Percentiles rank a stretch among this genome's conserved stretches.
Conservation (phyloP, 2,888 invertebrate species). For the Trichogramma dendrolimi region DNA sequence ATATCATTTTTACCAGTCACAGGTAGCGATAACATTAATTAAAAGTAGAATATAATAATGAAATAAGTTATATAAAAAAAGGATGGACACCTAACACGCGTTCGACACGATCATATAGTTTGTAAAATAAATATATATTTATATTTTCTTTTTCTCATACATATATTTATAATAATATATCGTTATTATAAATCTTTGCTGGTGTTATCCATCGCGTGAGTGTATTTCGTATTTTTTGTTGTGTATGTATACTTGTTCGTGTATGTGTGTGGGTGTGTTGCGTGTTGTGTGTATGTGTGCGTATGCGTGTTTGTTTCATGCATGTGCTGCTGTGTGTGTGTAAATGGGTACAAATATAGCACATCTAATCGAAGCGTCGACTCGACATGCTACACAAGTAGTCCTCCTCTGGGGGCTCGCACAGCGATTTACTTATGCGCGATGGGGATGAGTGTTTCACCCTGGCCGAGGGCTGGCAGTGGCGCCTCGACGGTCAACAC, state of each 20-base stretch:
- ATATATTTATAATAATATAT: too few relatives aligned
- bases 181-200: too few relatives aligned
- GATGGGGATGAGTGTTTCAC: slow-evolving; percentile 80
- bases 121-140: slow-evolving; percentile 13
- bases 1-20: slow-evolving; percentile 12
- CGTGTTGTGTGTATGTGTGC: neutral
- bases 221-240: neutral
- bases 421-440: slow-evolving; percentile 58
- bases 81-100: slow-evolving; percentile 26
- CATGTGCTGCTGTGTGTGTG: neutral
- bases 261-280: neutral
- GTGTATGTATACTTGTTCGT: neutral
- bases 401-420: neutral
- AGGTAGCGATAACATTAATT: slow-evolving; percentile 22
- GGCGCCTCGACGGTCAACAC: slow-evolving; percentile 96
- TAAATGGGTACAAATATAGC: too few relatives aligned
- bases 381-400: too few relatives aligned
- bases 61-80: slow-evolving; percentile 25
- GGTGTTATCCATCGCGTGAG: too few relatives aligned
- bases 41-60: slow-evolving; percentile 19
- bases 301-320: neutral
- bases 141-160: neutral
- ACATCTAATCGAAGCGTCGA: too few relatives aligned
- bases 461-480: slow-evolving; percentile 77
- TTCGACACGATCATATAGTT: slow-evolving; percentile 19